Conservation (phyloP, 2,888 invertebrate genomes). For the Hemicrepidius hirtus region DNA sequence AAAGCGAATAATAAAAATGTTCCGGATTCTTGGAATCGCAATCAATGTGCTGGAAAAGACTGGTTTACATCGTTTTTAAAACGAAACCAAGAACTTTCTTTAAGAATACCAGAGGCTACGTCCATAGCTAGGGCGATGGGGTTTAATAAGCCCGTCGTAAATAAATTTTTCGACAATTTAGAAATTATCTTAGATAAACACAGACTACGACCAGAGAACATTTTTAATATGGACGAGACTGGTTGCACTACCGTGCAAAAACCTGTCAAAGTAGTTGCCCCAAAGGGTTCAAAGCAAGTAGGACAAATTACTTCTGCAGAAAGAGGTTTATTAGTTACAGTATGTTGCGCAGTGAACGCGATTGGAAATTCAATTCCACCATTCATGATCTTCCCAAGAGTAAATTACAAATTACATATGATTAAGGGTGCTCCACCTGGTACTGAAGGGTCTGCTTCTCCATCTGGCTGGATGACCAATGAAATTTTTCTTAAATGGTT, state of each 20-base stretch:
- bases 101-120: neutral
- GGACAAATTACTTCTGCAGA: conserved; percentile 66
- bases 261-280: conserved; percentile 62
- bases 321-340: conserved; percentile 64
- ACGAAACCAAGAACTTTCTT: neutral
- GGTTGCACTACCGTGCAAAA: conserved; percentile 68
- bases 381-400: conserved; percentile 63
- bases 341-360: conserved; percentile 63
- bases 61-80: neutral
- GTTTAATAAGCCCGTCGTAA: neutral
- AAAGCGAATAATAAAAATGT: too few relatives aligned
- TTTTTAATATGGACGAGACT: conserved; percentile 68
- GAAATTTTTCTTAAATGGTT: conserved; percentile 57
- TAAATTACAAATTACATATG: conserved; percentile 61
- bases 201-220: conserved; percentile 13
- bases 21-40: too few relatives aligned
- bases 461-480: conserved; percentile 60
- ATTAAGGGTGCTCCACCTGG: conserved; percentile 65
- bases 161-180: neutral
- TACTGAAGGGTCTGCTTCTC: conserved; percentile 60
- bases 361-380: conserved; percentile 5
- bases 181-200: neutral
- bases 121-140: neutral
- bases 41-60: too few relatives aligned
- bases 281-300: conserved; percentile 56